Conservation (phyloP, 2,797 vertebrate genomes). For the Thalassophryne amazonica region DNA sequence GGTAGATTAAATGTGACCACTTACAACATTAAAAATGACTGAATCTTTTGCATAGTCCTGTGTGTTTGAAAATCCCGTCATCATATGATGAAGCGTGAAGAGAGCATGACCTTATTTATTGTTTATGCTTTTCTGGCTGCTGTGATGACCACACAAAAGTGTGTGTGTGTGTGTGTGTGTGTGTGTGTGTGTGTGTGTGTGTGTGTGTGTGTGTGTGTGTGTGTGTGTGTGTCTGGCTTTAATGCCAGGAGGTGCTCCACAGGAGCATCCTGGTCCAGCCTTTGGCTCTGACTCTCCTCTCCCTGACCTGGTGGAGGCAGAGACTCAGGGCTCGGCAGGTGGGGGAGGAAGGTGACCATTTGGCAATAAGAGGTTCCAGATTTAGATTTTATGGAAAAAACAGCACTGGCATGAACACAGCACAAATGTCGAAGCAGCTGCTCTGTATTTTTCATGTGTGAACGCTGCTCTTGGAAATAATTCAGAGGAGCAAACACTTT, state of each 20-base stretch:
- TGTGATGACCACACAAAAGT: conserved; percentile 27
- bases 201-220: conserved; percentile 12
- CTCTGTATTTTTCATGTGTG: conserved; percentile 34
- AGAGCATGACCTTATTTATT: conserved; percentile 52
- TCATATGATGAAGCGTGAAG: too few species aligned
- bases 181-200: conserved; percentile 6
- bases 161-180: background rate
- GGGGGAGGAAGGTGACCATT: conserved; percentile 46
- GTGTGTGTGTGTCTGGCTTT: conserved; percentile 18
- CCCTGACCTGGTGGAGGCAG: conserved; percentile 11
- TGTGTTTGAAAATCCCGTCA: too few species aligned
- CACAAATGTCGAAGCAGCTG: conserved; percentile 50
- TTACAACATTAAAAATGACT: too few species aligned
- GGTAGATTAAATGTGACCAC: too few species aligned
- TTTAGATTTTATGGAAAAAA: conserved; percentile 53
- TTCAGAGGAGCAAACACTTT: conserved; percentile 12
- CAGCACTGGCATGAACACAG: conserved; percentile 36
- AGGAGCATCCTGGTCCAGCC: conserved; percentile 61
- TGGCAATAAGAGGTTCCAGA: conserved; percentile 53
- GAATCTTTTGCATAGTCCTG: background rate
- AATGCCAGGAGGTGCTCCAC: conserved; percentile 57
- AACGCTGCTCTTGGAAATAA: conserved; percentile 20
- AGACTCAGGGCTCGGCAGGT: conserved; percentile 7
- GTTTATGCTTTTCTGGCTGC: conserved; percentile 34
- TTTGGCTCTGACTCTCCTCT: conserved; percentile 41